These are phyloP conservation scores for Acromyrmex charruanus DNA, from an alignment of 1,140 invertebrate species.

Conservation along the genomic window DNA sequence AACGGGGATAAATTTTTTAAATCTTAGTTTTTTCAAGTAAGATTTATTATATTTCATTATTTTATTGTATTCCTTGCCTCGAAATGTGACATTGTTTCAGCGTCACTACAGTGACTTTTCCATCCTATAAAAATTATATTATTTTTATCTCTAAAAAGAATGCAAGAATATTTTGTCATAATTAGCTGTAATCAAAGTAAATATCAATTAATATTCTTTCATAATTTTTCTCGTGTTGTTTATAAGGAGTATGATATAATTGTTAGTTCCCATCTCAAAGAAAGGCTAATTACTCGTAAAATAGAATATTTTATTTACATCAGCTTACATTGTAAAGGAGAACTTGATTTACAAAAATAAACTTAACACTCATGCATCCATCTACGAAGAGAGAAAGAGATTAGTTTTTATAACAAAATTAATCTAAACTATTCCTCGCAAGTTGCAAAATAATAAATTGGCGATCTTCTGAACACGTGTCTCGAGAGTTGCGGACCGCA, in stretches of 20 bases:
- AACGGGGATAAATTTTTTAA: too few relatives aligned
- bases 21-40: too few relatives aligned
- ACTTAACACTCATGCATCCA: too few relatives aligned
- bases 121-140: too few relatives aligned
- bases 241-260: not conserved
- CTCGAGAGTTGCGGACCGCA: conserved; percentile 52
- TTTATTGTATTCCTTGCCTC: too few relatives aligned
- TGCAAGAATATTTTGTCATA: not conserved
- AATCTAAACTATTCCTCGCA: conserved; percentile 1
- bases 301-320: too few relatives aligned
- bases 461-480: conserved; percentile 49
- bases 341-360: too few relatives aligned
- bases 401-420: conserved; percentile 33
- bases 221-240: not conserved
- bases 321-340: too few relatives aligned
- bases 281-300: not conserved
- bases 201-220: not conserved
- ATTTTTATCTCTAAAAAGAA: not conserved
- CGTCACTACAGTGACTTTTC: too few relatives aligned
- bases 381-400: too few relatives aligned
- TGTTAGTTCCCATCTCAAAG: not conserved
- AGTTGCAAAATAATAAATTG: conserved; percentile 51
- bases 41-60: too few relatives aligned
- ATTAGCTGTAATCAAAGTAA: not conserved
- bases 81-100: too few relatives aligned